Percentiles rank a stretch among this genome's conserved stretches.
These are phyloP conservation scores for Pyrocephalus nanus DNA, from an alignment of 2,797 vertebrate genomes.

Conservation along the genomic window DNA sequence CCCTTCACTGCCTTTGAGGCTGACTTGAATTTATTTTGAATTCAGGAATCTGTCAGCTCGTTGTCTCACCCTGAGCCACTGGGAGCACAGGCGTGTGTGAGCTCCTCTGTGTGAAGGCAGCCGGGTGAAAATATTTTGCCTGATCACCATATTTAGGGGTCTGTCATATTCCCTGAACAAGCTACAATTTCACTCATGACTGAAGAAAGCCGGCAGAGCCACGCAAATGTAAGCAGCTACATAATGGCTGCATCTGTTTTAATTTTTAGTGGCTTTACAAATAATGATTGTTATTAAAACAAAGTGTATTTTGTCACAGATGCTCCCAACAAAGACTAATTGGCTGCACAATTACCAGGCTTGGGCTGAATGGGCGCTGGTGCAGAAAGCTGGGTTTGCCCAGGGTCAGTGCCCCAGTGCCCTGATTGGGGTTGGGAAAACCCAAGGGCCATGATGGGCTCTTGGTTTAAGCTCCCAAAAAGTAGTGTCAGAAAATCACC, in stretches of 20 bases:
- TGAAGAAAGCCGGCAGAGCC: constrained; percentile 34
- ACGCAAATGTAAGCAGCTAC: constrained; percentile 13
- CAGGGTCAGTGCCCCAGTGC: background rate
- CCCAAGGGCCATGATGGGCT: background rate
- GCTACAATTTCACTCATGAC: constrained; percentile 60
- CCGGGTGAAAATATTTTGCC: constrained; percentile 49
- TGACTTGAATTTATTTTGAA: constrained; percentile 20
- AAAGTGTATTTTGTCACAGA: constrained; percentile 55
- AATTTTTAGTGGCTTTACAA: constrained; percentile 54
- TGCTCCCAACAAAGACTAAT: constrained; percentile 36
- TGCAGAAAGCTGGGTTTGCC: constrained; percentile 18
- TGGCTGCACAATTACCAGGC: constrained; percentile 37
- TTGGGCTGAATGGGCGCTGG: background rate
- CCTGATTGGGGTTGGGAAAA: background rate
- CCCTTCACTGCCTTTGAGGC: background rate
- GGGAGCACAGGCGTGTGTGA: background rate
- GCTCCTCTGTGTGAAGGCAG: constrained; percentile 38
- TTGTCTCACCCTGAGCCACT: constrained; percentile 24
- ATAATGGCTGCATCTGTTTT: constrained; percentile 53
- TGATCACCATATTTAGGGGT: constrained; percentile 46
- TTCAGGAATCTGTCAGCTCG: constrained; percentile 24
- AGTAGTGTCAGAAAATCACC: background rate
- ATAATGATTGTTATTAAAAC: constrained; percentile 58
- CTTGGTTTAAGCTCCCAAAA: background rate
- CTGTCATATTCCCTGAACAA: constrained; percentile 52